A percentile compares a stretch with the other conserved stretches of the same genome.
These are phyloP conservation scores for Mallateleia sp. DNA, from an alignment of 2,888 invertebrate genomes.

Conservation along the genomic window DNA sequence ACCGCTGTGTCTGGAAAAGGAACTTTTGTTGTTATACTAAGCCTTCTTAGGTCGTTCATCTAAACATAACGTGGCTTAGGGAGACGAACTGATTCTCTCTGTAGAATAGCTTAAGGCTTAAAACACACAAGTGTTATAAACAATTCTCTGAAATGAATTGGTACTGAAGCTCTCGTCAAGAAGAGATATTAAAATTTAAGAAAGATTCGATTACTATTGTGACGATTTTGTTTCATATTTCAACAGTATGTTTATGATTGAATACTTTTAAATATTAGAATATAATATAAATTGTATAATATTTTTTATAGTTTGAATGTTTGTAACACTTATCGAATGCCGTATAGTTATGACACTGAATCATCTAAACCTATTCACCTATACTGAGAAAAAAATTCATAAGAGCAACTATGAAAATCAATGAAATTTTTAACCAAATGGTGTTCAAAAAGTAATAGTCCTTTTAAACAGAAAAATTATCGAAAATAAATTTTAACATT, in stretches of 20 bases:
- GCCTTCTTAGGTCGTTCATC: constrained; percentile 62
- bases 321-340: no score
- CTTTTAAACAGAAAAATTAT: no score
- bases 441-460: no score
- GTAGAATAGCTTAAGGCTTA: constrained; percentile 41
- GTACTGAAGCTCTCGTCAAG: constrained; percentile 24
- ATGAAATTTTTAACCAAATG: no score
- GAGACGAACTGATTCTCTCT: constrained; percentile 45
- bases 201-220: constrained; percentile 14
- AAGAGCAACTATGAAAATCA: no score
- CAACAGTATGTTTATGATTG: not conserved
- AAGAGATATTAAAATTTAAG: constrained; percentile 33
- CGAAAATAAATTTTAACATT: no score
- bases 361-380: no score
- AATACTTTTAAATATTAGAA: no score
- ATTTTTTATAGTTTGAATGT: no score
- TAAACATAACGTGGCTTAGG: constrained; percentile 55
- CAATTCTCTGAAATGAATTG: constrained; percentile 19
- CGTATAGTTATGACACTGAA: no score
- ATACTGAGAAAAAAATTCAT: no score
- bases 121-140: constrained; percentile 42
- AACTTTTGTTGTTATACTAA: constrained; percentile 55
- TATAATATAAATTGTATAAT: no score
- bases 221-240: constrained; percentile 17
- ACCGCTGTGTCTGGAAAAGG: constrained; percentile 17